Percentiles rank a stretch among this genome's conserved stretches.
Conservation (phyloP, 1,140 invertebrate genomes). For the Drosophila grimshawi region DNA sequence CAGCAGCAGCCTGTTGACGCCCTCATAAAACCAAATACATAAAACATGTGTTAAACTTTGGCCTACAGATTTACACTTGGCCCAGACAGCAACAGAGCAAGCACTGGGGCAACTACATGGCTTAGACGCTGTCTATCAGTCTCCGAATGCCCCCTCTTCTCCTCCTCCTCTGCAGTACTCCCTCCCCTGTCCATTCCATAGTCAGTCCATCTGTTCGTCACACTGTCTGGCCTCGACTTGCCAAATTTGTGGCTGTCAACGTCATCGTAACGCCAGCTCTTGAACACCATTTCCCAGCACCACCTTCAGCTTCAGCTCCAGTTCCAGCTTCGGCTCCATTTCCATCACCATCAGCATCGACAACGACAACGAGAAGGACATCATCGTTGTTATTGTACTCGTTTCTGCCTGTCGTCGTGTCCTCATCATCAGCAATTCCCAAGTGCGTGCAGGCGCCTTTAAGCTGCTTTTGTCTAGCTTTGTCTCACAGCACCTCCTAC, state of each 20-base stretch:
- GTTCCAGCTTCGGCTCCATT: neutral
- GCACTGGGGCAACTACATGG: slow-evolving; percentile 23
- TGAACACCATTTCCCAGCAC: slow-evolving; percentile 1
- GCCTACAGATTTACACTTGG: slow-evolving; percentile 50
- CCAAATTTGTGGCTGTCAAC: slow-evolving; percentile 72
- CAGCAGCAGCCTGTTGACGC: slow-evolving; percentile 36
- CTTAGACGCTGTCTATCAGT: slow-evolving; percentile 27
- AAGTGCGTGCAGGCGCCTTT: slow-evolving; percentile 49
- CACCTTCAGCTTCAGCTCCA: slow-evolving; percentile 9
- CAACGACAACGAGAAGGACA: slow-evolving; percentile 27
- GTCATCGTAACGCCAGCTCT: slow-evolving; percentile 37
- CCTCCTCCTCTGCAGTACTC: neutral
- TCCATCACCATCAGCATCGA: slow-evolving; percentile 12
- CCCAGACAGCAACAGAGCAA: slow-evolving; percentile 32
- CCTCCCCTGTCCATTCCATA: neutral
- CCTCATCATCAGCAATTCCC: slow-evolving; percentile 53
- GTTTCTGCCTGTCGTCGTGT: slow-evolving; percentile 13
- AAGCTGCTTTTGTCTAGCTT: slow-evolving; percentile 28
- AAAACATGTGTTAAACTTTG: slow-evolving; percentile 50
- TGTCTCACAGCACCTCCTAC: slow-evolving; percentile 8
- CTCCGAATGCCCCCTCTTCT: neutral
- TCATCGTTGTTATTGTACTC: slow-evolving; percentile 28
- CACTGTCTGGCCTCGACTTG: slow-evolving; percentile 49
- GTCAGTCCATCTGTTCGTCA: slow-evolving; percentile 2
- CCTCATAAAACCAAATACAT: slow-evolving; percentile 48